Conservation (phyloP, 2,888 invertebrate species). For the Agrochola circellaris region DNA sequence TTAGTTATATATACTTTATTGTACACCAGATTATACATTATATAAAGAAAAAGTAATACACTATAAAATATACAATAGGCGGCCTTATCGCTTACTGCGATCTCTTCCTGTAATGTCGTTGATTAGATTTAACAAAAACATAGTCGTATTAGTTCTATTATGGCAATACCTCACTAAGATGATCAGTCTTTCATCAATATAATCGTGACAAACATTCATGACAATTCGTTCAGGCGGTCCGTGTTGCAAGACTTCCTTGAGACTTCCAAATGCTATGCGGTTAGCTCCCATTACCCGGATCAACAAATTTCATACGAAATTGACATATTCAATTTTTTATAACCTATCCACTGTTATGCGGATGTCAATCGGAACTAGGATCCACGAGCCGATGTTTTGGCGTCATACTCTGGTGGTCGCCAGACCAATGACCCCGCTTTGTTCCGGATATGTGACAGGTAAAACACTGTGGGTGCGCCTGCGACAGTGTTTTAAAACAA, state of each 20-base stretch:
- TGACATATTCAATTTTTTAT: slow-evolving; percentile 7
- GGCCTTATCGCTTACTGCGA: too few species aligned
- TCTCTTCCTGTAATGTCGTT: neutral
- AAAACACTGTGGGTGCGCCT: slow-evolving; percentile 63
- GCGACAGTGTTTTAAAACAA: slow-evolving; percentile 58
- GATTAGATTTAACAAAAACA: neutral
- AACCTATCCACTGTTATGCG: slow-evolving; percentile 23
- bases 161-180: neutral
- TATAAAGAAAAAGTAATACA: too few species aligned
- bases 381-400: slow-evolving; percentile 76
- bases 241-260: neutral
- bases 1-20: too few species aligned
- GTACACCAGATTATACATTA: too few species aligned
- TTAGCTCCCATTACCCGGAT: slow-evolving; percentile 16
- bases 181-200: neutral
- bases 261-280: neutral
- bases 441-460: slow-evolving; percentile 86
- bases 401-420: slow-evolving; percentile 78
- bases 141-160: neutral
- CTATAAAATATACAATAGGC: too few species aligned
- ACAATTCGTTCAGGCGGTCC: neutral
- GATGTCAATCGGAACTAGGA: slow-evolving; percentile 64
- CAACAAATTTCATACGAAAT: slow-evolving; percentile 11
- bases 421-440: slow-evolving; percentile 82
- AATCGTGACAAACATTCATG: neutral